These are phyloP conservation scores for Nerophis lumbriciformis DNA, from an alignment of 2,113 vertebrate species.

Conservation along the genomic window DNA sequence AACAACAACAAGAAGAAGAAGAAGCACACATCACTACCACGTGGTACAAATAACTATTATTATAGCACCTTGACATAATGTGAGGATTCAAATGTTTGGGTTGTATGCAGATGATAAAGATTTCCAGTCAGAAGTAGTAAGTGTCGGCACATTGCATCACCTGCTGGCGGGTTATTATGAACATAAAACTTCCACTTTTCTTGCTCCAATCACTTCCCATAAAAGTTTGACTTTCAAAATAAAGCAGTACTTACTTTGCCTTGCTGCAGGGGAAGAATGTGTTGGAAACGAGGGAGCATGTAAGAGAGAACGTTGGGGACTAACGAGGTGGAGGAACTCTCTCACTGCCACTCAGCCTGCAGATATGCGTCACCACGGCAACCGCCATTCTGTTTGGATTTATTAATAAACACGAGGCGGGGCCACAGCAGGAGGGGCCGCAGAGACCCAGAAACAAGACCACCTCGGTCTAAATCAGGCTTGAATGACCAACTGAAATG, in stretches of 20 bases:
- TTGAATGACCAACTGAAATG: background rate
- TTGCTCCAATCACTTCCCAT: background rate
- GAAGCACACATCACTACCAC: no score
- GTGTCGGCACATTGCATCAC: constrained; percentile 32
- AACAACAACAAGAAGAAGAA: no score
- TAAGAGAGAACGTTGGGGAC: constrained; percentile 12
- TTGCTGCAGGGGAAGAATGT: background rate
- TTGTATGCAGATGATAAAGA: no score
- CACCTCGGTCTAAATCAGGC: background rate
- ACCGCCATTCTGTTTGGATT: constrained; percentile 67
- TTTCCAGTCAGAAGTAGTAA: no score
- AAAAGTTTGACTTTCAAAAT: background rate
- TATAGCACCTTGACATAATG: no score
- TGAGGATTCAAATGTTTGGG: no score
- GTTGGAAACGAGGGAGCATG: constrained; percentile 24
- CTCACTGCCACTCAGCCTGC: constrained; percentile 16
- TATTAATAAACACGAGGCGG: constrained; percentile 71
- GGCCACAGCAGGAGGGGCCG: constrained; percentile 13
- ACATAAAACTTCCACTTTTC: background rate
- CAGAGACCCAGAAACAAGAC: background rate
- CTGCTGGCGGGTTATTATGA: background rate
- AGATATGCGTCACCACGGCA: constrained; percentile 66
- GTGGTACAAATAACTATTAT: no score
- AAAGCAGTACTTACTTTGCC: constrained; percentile 38
- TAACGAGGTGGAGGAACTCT: constrained; percentile 8